Base-by-base conservation (phyloP, 1,140 invertebrate genomes). In the Neodiprion pinetum region DNA sequence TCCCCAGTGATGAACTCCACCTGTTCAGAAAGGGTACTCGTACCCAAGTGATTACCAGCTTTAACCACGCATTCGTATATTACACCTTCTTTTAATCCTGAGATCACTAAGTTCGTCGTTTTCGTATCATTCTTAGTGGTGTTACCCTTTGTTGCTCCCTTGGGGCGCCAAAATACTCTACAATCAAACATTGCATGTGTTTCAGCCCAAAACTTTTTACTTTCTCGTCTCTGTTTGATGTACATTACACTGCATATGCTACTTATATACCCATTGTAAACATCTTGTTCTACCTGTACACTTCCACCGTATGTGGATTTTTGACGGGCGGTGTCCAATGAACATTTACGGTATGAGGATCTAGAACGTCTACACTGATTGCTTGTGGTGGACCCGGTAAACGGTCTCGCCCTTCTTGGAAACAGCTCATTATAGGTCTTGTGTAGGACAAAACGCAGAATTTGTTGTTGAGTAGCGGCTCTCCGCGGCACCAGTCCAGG, bases 51-150 rank as follows among this genome's bases (percentile, higher is more conserved):
- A 87, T 96, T 96, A 67, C 93, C 94, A 47, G 95, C 94, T 84
- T 96, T 96, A 0, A 96, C 91, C 9, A 95, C 93, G 73, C 93
- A 91, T 83, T 96, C 95, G 83, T 96, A 96, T 14, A 90, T 89
- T 17, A 92, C 90, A 76, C 93, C 93, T 73, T 93, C 92, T 81
- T 93, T 92, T 14, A 96, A 88, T 23, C 92, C 91, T 40, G 89
- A 90, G 40, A 96, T 91, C 74, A 90, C 91, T 66, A 95, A 89
- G 80, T 89, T 91, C 66, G 91, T 94, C 74, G 91, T 90, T 78
- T 93, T 90, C 23, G 94, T 95, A 85, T 96, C 94, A 79, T 94
- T 90, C 81, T 93, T 93, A 78, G 91, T 89, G 8, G 93, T 90
- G 77, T 80, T 88, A 84, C 53, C 11, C 28, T 40, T 40, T 40